Evolutionary conservation across 2,113 vertebrate species (phyloP).

Genomic region (Hypocryptadius cinnamomeus): DNA sequence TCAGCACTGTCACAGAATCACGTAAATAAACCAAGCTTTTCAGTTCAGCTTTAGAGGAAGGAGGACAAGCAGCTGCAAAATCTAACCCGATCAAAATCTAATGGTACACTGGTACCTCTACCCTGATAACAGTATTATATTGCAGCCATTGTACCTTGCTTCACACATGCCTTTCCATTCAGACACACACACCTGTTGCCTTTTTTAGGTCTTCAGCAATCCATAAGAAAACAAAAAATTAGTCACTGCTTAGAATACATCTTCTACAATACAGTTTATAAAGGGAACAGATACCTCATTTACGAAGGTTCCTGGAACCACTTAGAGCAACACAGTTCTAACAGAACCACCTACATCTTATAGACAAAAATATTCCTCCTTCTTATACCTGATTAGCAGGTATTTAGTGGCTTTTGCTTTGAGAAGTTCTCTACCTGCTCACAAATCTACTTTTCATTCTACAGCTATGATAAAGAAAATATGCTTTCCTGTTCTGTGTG

Average conservation of each 20-base stretch:
- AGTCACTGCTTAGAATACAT: neutral
- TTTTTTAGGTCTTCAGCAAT: neutral
- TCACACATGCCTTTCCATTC: neutral
- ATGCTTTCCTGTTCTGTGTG: accelerated
- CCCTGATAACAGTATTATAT: neutral
- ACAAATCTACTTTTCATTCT: neutral
- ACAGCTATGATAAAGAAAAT: neutral
- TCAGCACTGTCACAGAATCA: neutral
- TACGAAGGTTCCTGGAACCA: neutral
- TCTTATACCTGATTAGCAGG: neutral
- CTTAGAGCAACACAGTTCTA: neutral
- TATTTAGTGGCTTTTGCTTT: neutral
- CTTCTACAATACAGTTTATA: neutral
- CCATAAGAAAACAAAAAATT: neutral
- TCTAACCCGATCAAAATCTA: neutral
- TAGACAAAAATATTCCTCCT: neutral
- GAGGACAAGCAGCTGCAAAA: neutral
- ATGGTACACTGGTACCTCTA: too few relatives aligned
- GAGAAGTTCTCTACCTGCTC: neutral
- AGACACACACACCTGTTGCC: neutral
- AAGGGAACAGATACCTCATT: neutral
- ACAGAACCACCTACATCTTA: neutral
- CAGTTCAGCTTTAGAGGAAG: neutral
- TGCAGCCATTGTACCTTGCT: neutral
- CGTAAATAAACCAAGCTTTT: neutral